phyloP scores from a whole-genome alignment of 2,113 vertebrate species.

The Mixornis gularis region DNA sequence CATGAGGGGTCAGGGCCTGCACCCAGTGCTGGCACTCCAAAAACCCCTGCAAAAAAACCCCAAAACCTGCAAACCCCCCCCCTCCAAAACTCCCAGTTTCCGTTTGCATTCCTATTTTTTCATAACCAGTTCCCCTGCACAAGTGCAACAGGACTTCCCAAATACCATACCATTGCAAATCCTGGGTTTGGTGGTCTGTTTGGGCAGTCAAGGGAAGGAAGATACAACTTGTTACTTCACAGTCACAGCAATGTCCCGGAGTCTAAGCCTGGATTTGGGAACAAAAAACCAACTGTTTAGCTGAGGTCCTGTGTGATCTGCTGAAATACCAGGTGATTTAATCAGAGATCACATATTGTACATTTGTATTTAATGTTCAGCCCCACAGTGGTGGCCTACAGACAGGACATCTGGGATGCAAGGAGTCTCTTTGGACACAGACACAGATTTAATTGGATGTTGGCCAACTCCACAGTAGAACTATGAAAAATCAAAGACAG shows the following conservation, averaged over 20 bases:
- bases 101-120: neutral
- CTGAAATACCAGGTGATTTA: neutral
- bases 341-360: neutral
- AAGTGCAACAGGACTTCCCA: neutral
- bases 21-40: accelerated
- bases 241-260: neutral
- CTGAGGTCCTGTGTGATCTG: neutral
- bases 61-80: neutral
- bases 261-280: neutral
- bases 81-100: neutral
- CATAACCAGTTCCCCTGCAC: neutral
- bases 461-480: neutral
- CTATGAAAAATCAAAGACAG: neutral
- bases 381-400: neutral
- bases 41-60: neutral
- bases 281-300: neutral
- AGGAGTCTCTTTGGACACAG: neutral
- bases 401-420: too few relatives aligned
- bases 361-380: neutral
- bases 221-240: neutral
- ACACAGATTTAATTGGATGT: neutral
- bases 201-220: neutral
- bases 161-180: neutral
- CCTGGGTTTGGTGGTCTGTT: neutral
- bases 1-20: neutral